Base-by-base conservation (phyloP, 2,888 invertebrate species). In the Drosophila imparisetae region DNA sequence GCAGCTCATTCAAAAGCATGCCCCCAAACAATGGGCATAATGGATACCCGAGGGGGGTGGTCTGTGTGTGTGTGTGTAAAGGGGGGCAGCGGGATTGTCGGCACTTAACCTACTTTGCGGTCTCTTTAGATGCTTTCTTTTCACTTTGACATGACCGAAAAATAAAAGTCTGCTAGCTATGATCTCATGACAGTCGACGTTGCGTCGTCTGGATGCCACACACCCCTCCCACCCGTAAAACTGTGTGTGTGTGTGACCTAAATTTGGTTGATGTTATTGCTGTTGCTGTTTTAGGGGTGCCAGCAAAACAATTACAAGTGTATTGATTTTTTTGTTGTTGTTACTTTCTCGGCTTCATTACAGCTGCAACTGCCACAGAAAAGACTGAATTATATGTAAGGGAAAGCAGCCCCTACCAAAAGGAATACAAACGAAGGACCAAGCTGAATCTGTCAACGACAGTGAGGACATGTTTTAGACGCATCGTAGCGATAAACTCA, bases 31-130 rank as follows among this genome's bases (percentile, higher is more conserved):
- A 72, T 60, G 38, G 40, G 21, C 38, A 58, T 72, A 75, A 80
- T 78, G 52, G 66, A 48, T 45, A 54, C n/a, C n/a, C 5, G 38
- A 15, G 38, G 32, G n/a, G n/a, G 54, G 60, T 6, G 32, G 32
- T 11, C 32, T 11, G 32, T 53, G 60, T 36, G 50, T 29, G 49
- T 29, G 21, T 53, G 15, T 24, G 24, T 36, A 24, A 32, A 32
- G 45, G 42, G 48, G 34, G 40, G 29, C 34, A 27, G 42, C 21
- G 52, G 65, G 54, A 65, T 70, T 75, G 75, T 18, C 75, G 79
- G 77, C 83, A 85, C 85, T 85, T 87, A 87, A 85, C 85, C 85
- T 74, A 85, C 69, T 85, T 85, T 79, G 55, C 53, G 58, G 57
- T 66, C 69, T 74, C 60, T 78, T 78, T 78, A 65, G 87, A 85